A percentile compares a stretch with the other conserved stretches of the same genome.
These are phyloP conservation scores for Apeira syringaria DNA, from an alignment of 2,888 invertebrate genomes.

Conservation along the genomic window DNA sequence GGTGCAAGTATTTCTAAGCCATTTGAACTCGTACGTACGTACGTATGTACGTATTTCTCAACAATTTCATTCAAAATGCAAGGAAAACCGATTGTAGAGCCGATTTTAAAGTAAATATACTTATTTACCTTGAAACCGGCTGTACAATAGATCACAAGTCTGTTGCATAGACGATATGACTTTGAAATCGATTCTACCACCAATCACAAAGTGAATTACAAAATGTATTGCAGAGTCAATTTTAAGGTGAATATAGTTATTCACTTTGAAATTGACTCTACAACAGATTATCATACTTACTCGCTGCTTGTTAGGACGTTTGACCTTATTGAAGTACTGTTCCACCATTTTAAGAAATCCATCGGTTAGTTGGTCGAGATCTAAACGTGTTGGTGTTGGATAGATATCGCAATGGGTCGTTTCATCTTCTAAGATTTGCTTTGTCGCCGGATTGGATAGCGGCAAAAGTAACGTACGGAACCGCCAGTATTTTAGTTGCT, in stretches of 20 bases:
- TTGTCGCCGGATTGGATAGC: conserved; percentile 89
- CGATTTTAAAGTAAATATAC: too few relatives aligned
- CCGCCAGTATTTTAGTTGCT: conserved; percentile 95
- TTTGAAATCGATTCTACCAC: too few relatives aligned
- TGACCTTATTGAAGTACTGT: conserved; percentile 94
- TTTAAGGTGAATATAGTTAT: neutral
- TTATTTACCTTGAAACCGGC: too few relatives aligned
- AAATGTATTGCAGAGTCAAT: neutral
- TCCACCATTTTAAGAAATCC: conserved; percentile 93
- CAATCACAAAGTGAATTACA: too few relatives aligned
- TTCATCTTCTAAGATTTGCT: conserved; percentile 89
- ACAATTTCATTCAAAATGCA: too few relatives aligned
- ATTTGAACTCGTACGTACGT: too few relatives aligned
- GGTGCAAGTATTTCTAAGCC: too few relatives aligned
- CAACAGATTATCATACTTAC: conserved; percentile 78
- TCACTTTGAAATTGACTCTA: neutral
- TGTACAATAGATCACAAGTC: too few relatives aligned
- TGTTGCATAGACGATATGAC: too few relatives aligned
- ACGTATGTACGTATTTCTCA: too few relatives aligned
- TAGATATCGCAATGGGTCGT: conserved; percentile 93
- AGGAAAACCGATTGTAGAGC: too few relatives aligned
- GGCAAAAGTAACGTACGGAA: conserved; percentile 95
- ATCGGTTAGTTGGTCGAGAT: conserved; percentile 86
- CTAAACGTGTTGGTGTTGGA: conserved; percentile 83
- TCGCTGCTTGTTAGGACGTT: conserved; percentile 90